Percentiles rank a stretch among this genome's conserved stretches.
Evolutionary conservation across 2,797 vertebrate species (phyloP).

Genomic region (Poeciliopsis paucimaculata): DNA sequence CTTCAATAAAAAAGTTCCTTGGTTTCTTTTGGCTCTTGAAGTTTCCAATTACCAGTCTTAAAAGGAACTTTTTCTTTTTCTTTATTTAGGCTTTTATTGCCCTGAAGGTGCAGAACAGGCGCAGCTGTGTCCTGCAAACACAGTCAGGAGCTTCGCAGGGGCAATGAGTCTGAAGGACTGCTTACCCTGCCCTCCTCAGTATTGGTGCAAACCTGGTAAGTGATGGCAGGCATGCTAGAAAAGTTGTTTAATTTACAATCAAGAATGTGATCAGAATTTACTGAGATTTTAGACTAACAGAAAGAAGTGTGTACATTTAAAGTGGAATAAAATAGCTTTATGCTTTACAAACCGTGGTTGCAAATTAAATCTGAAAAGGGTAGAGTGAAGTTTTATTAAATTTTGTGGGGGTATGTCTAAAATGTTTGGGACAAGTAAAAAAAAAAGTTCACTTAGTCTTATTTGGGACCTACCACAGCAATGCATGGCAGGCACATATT

Average conservation of each 20-base stretch:
- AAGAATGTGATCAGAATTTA: background rate
- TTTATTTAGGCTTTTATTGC: constrained; percentile 87
- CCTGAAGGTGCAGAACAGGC: constrained; percentile 83
- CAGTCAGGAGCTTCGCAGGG: constrained; percentile 77
- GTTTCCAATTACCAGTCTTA: background rate
- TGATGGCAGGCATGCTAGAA: background rate
- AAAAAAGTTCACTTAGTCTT: background rate
- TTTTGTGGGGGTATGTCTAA: background rate
- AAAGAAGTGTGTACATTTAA: background rate
- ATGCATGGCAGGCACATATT: background rate
- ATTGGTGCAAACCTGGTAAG: constrained; percentile 90
- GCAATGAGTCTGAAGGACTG: constrained; percentile 84
- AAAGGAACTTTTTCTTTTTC: constrained; percentile 1
- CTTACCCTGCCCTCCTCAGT: constrained; percentile 82
- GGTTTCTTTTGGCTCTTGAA: background rate
- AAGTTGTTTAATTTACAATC: constrained; percentile 2
- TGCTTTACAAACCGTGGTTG: background rate
- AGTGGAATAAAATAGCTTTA: background rate
- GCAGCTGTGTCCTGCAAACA: constrained; percentile 84
- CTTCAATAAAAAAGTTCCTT: background rate
- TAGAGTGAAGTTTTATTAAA: background rate
- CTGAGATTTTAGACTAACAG: background rate
- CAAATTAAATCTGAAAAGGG: background rate
- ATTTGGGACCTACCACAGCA: background rate
- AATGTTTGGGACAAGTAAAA: background rate